Base-by-base conservation (phyloP, 2,888 invertebrate species). In the Thecocarcelia acutangulata region DNA sequence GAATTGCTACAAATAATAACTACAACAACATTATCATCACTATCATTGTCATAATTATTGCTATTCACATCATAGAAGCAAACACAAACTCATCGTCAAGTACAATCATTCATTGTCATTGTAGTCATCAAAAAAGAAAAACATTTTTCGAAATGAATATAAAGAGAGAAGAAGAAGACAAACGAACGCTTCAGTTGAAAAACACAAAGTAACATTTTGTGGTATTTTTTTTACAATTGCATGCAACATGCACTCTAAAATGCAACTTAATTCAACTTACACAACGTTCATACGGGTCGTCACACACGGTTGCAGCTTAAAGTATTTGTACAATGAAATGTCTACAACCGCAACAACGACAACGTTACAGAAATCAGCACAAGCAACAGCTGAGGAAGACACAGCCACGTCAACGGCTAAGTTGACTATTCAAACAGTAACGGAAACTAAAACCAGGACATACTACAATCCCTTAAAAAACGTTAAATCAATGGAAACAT, bases 281-380 rank as follows among this genome's bases (percentile, higher is more conserved):
- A 63, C 69, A 72, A 86, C 87, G 86, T 87, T 87, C 87, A 87
- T 86, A 88, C 87, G 87, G 87, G 86, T 86, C 87, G 86, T 80
- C 70, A 73, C 78, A 82, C 83, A 64, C 70, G 69, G 52, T 52
- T 76, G 61, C 86, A 90, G 90, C 85, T 88, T 90, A 84, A 84
- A 86, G 83, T 89, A 87, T 87, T 87, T 90, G 85, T 86, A 87
- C 85, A 87, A 86, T 83, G 90, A 90, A 89, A 90, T 90, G 89
- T 85, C 87, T 84, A 85, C 87, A 85, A 58, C 78, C 77, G 59
- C 70, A 56, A 46, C 50, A 59, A 21, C 61, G 75, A 68, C 73
- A 59, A 44, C 42, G 42, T 21, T 42, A 59, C 21, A 44, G 59
- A 59, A 21, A 59, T 15, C 44, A 59, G 44, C 42, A 33, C 59